Conservation (phyloP, 2,113 vertebrate species). For the Chiloscyllium plagiosum region DNA sequence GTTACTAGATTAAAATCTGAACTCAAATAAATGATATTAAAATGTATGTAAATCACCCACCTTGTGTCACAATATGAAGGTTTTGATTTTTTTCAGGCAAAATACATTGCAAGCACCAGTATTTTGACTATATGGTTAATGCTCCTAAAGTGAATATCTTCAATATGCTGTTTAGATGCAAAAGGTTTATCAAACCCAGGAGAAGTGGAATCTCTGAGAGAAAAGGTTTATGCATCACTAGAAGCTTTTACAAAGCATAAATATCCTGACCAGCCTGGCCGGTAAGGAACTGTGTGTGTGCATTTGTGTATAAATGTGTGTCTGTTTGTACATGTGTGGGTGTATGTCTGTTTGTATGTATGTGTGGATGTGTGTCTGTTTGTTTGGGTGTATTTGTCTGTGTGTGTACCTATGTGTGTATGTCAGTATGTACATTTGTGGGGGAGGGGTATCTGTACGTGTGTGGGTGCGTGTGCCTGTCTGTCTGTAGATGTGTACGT, state of each 20-base stretch:
- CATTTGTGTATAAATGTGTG: background rate
- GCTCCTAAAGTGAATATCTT: background rate
- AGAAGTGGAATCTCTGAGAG: slow-evolving; percentile 79
- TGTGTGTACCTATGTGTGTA: too few relatives aligned
- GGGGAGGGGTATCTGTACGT: background rate
- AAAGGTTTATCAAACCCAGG: slow-evolving; percentile 86
- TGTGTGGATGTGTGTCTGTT: background rate
- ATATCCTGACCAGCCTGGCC: slow-evolving; percentile 87
- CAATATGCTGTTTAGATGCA: slow-evolving; percentile 64
- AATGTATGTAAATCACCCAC: too few relatives aligned
- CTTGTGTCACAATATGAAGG: background rate
- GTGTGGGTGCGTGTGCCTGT: background rate
- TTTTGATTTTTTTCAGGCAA: background rate
- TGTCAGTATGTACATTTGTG: too few relatives aligned
- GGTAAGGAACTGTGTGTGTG: slow-evolving; percentile 56
- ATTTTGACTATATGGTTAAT: background rate
- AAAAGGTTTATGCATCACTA: slow-evolving; percentile 89
- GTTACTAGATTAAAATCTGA: too few relatives aligned
- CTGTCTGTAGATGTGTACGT: background rate
- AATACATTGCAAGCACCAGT: too few relatives aligned
- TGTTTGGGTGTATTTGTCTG: too few relatives aligned
- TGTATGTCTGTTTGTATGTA: too few relatives aligned
- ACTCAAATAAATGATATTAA: too few relatives aligned
- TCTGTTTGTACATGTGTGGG: background rate
- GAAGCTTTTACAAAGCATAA: slow-evolving; percentile 97